Base-by-base conservation (phyloP, 1,140 invertebrate genomes). In the Drosophila lacertosa region DNA sequence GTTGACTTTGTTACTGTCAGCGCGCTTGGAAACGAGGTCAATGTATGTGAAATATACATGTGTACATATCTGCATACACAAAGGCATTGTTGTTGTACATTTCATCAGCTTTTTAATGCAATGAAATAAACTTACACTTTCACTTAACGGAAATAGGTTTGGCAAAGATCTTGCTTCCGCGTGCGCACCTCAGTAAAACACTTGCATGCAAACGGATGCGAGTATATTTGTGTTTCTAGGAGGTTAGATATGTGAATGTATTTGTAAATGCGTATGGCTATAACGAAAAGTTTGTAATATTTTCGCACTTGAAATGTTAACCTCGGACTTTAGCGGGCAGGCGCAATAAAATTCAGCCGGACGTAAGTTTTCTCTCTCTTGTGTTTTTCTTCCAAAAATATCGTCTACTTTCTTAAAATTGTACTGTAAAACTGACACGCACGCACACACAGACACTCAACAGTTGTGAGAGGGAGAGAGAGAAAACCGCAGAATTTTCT, bases 391-490 rank as follows among this genome's bases (percentile, higher is more conserved):
- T 9, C 20, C 3, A 51, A 58, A 40, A 32, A 15, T 39, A 29
- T n/a, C 11, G 29, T 26, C 16, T 13, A 22, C 44, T 74, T 76
- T 57, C 58, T 71, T 63, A 50, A 26, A 63, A 74, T 62, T 53
- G 59, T 72, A 64, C 80, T 84, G 53, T 54, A 59, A 82, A 75
- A 71, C 22, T 88, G 83, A 83, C 82, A 88, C 82, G 70, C 82
- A 88, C 81, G 77, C 81, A 88, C 82, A 77, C 70, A 79, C 64
- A 71, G 26, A 73, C 55, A 77, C 63, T 63, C 58, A 74, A 63
- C 64, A 88, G 75, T 51, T 33, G 48, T 42, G 51, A 55, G 45
- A 39, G 50, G 15, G 4, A 53, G 37, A 59, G 37, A 64, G 60
- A 74, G 65, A 69, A 81, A 67, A 26, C 35, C 26, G 33, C 50